These are phyloP conservation scores for Sphenodon punctatus DNA, from an alignment of 2,797 vertebrate species.

Conservation along the genomic window DNA sequence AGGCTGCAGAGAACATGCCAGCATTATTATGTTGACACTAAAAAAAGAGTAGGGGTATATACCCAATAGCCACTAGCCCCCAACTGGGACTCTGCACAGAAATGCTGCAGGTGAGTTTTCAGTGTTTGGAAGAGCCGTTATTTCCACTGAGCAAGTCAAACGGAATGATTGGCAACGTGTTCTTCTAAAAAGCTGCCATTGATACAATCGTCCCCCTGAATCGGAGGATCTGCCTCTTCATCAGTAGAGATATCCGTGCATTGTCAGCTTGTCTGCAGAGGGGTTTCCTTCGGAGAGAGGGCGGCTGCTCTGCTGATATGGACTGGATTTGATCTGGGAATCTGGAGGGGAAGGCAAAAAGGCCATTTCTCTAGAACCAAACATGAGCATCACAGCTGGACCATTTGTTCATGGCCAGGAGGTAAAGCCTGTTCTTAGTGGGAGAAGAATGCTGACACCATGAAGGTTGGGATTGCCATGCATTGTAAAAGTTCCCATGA, in stretches of 20 bases:
- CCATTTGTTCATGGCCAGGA: no score
- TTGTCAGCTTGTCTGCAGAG: not conserved
- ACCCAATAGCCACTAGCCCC: not conserved
- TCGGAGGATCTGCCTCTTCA: no score
- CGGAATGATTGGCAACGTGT: not conserved
- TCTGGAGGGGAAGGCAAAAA: not conserved
- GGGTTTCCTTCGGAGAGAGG: no score
- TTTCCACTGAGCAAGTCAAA: no score
- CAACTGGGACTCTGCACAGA: rapidly evolving
- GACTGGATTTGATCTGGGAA: not conserved
- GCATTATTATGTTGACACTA: rapidly evolving
- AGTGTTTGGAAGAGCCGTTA: not conserved
- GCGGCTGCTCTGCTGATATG: not conserved
- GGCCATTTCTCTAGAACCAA: not conserved
- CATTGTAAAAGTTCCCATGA: no score
- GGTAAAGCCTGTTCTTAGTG: no score
- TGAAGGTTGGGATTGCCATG: no score
- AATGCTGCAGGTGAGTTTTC: not conserved
- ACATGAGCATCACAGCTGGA: no score
- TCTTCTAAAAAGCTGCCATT: not conserved
- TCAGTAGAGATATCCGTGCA: no score
- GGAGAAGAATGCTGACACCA: no score
- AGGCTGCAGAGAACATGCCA: not conserved
- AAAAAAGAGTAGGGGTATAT: not conserved
- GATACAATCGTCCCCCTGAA: no score